These are phyloP conservation scores for Corapipo altera DNA, from an alignment of 2,113 vertebrate genomes.

Conservation along the genomic window DNA sequence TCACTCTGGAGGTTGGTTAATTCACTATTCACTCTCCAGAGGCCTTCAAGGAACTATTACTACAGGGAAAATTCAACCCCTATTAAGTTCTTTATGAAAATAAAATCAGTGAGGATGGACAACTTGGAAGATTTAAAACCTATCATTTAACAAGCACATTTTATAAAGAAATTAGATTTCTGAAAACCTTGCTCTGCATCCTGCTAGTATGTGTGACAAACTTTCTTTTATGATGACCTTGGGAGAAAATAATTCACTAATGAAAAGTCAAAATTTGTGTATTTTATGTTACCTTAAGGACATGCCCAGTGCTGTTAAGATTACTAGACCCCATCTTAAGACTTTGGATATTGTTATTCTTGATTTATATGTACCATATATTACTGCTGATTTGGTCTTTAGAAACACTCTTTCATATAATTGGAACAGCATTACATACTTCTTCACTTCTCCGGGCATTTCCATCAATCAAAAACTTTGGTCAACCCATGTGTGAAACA, in stretches of 20 bases:
- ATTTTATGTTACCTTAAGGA: constrained; percentile 34
- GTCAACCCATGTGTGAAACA: neutral
- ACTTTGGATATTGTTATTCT: neutral
- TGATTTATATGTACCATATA: constrained; percentile 22
- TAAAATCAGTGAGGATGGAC: constrained; percentile 6
- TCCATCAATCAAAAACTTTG: neutral
- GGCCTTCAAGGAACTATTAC: neutral
- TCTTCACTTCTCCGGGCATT: neutral
- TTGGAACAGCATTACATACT: neutral
- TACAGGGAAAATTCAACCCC: neutral
- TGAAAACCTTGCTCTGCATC: neutral
- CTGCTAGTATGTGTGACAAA: neutral
- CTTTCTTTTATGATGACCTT: constrained; percentile 3
- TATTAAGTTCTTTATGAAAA: constrained; percentile 18
- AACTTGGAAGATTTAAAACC: constrained; percentile 13
- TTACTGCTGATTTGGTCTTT: neutral
- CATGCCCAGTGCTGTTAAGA: neutral
- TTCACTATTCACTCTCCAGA: neutral
- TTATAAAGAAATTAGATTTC: constrained; percentile 17
- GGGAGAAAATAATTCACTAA: constrained; percentile 33
- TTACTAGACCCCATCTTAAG: neutral
- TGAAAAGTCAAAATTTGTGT: constrained; percentile 15
- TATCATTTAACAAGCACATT: neutral
- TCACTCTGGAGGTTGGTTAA: neutral
- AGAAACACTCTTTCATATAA: neutral